Evolutionary conservation across 2,797 vertebrate species (phyloP).

Genomic region (Florisuga fusca): DNA sequence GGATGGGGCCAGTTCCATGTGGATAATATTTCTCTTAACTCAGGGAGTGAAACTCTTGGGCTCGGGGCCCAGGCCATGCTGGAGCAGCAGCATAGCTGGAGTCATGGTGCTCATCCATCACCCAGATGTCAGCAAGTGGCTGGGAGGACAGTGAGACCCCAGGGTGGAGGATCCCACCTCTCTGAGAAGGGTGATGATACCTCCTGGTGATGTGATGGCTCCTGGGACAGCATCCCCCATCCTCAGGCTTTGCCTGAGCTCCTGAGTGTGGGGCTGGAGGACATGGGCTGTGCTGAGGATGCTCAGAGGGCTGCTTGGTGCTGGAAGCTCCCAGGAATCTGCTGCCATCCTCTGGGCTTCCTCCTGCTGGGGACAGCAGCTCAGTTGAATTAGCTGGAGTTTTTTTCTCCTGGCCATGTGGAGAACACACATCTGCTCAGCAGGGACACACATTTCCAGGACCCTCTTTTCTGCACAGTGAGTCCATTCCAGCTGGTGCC

Average conservation of each 20-base stretch:
- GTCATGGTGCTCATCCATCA: background rate
- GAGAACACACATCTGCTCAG: background rate
- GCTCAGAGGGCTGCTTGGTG: background rate
- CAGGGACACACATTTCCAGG: background rate
- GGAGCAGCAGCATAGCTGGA: background rate
- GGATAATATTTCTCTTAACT: constrained; percentile 49
- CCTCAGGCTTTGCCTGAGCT: background rate
- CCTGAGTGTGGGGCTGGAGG: background rate
- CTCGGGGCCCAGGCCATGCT: background rate
- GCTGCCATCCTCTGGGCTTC: background rate
- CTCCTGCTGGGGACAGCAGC: background rate
- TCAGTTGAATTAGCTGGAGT: background rate
- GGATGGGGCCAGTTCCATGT: constrained; percentile 6
- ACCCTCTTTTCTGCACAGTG: background rate
- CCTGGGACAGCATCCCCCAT: background rate
- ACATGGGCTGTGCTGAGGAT: rapidly evolving
- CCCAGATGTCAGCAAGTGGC: background rate
- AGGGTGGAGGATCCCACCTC: background rate
- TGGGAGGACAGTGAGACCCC: background rate
- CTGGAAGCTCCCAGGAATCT: background rate
- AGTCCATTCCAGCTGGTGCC: background rate
- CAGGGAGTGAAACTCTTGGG: constrained; percentile 10
- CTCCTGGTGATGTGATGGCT: rapidly evolving
- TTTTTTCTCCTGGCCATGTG: rapidly evolving
- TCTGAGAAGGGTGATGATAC: rapidly evolving